Base-by-base conservation (phyloP, 1,140 invertebrate genomes). In the Aphis gossypii region DNA sequence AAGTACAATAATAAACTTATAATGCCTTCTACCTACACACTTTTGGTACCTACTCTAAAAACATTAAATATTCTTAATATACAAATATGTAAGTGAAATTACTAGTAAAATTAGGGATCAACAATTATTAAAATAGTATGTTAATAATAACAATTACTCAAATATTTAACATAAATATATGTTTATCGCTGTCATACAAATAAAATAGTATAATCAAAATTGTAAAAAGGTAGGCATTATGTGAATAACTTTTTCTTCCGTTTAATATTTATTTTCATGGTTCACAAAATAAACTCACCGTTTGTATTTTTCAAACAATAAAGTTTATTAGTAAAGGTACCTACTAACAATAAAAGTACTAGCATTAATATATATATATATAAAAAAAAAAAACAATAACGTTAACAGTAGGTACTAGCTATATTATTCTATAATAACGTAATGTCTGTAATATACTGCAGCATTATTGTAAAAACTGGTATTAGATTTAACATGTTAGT, bases 281-380 rank as follows among this genome's bases (percentile, higher is more conserved):
- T 44, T 46, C 82, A 83, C 38, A 23, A 83, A 82, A 82, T 82
- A 82, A 82, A 83, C 82, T 83, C 21, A 14, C 83, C 41, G 25
- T 86, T 86, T 86, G 30, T 20, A 86, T 86, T 86, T 86, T 86
- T 41, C 41, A 86, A 86, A 44, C 83, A 25, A 86, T 86, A 86
- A 86, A 86, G 23, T 86, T 46, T 44, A 86, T 86, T 86, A 11
- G 38, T 86, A 82, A 35, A 84, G 25, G 83, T 86, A 86, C 23
- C 83, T 86, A 25, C 20, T 20, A 38, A 86, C 30, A 83, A 83
- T 41, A 83, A 83, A 41, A 83, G 82, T 38, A 83, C 82, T 38
- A 2, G 8, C 38, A 83, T 83, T 83, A 83, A 46, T 84, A 84
- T 35, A 30, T 35, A 14, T 35, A 5, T 8, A 35, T 11, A 41